Evolutionary conservation across 2,888 invertebrate genomes (phyloP), one percentile per base, ranked within the genome.

Genomic region (Leucophora obtusa): DNA sequence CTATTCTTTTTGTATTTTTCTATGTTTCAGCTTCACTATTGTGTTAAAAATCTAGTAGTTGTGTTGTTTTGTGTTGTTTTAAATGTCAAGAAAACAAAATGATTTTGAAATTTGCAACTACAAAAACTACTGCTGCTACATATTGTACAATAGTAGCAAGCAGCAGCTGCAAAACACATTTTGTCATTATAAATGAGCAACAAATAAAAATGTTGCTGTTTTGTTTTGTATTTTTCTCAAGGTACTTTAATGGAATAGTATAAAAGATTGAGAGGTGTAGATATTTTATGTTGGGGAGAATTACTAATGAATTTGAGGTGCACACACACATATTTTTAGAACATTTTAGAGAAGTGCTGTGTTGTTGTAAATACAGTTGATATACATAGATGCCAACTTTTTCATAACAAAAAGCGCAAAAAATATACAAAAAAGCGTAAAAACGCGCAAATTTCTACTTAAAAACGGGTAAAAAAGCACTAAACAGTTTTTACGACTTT

Each of bases 1-100:
- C 33, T 7, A 59, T 33, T 14, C 14, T 21, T 51, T 38, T 53
- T 58, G 17, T 14, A 59, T 56, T 10, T 69, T 58, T 53, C 21
- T 28, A 28, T 38, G 38, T 38, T 11, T 38, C 38, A 38, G 38
- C 43, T 72, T 35, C 15, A 18, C 54, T 43, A 47, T 71, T 76
- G 58, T 38, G 35, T 35, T 60, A 24, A 14, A 24, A 47, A 21
- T 54, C 62, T 79, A 47, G 38, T 24, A 9, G 8, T 38, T 47
- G 11, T 51, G 43, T 53, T 53, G 56, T 17, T 54, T 7, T 56
- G 58, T 62, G 35, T 76, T 76, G 69, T 76, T 81, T 66, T 56
- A 70, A 77, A 77, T 81, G 77, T 77, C 81, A 81, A 77, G 81
- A 77, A 81, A 81, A 81, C 81, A 81, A 81, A 81, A 77, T 59